Evolutionary conservation across 2,888 invertebrate genomes (phyloP).

Genomic region (Nephrotoma flavescens): DNA sequence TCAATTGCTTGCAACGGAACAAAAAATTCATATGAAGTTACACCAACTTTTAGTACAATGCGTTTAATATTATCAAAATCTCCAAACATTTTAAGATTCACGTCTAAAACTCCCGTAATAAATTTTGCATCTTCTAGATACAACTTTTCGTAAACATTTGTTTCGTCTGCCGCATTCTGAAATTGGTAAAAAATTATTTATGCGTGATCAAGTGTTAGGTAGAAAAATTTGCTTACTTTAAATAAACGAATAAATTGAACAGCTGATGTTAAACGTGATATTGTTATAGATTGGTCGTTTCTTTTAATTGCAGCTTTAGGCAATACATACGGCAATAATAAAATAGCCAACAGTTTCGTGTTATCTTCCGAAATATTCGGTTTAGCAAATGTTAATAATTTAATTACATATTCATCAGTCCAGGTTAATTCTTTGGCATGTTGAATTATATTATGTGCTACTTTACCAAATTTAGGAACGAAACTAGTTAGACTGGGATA

Average conservation of each 20-base stretch:
- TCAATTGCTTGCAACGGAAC: not conserved
- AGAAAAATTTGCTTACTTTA: not conserved
- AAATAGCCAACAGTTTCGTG: not conserved
- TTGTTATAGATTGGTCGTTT: not conserved
- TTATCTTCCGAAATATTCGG: not conserved
- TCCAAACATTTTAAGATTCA: not conserved
- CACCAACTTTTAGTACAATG: not conserved
- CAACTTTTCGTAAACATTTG: not conserved
- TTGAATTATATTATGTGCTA: too few relatives aligned
- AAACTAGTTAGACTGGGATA: not conserved
- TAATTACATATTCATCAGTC: not conserved
- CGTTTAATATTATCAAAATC: not conserved
- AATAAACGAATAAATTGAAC: not conserved
- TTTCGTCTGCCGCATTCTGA: not conserved
- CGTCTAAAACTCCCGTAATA: not conserved
- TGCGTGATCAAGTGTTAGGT: not conserved
- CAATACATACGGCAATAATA: not conserved
- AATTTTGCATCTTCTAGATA: not conserved
- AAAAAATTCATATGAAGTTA: not conserved
- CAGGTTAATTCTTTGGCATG: too few relatives aligned
- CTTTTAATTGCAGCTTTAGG: not conserved
- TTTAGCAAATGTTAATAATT: not conserved
- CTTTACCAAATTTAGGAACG: too few relatives aligned
- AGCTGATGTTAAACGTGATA: not conserved
- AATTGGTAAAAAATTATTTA: not conserved